Evolutionary conservation across 64 coral and sea anemone genomes (phyloP).

Genomic region (Acropora yongei): DNA sequence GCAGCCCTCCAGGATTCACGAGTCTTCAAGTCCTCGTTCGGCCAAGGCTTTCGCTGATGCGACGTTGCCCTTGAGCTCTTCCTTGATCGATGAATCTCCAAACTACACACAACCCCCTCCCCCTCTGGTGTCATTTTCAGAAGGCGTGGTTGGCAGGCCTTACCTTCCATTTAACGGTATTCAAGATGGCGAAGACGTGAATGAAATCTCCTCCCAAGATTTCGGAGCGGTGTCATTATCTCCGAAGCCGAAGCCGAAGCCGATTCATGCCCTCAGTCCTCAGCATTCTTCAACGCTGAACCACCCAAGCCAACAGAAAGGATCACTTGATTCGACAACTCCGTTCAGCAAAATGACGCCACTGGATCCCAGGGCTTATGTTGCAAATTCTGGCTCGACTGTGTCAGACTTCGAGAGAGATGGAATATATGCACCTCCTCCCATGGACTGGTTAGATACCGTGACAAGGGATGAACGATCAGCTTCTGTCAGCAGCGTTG

Average conservation of each 20-base stretch:
- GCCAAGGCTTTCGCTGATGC: neutral
- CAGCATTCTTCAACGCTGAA: neutral
- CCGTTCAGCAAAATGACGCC: neutral
- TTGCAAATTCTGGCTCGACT: neutral
- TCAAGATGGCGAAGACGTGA: neutral
- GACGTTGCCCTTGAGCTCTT: neutral
- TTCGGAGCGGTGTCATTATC: neutral
- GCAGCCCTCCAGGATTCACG: neutral
- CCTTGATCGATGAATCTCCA: neutral
- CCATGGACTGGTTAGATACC: constrained; percentile 1
- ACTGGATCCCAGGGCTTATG: neutral
- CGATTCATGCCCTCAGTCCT: neutral
- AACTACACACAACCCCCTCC: constrained; percentile 44
- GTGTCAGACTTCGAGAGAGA: neutral
- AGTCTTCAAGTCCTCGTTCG: neutral
- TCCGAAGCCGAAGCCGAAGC: neutral
- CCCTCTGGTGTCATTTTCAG: constrained; percentile 40
- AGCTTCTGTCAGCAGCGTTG: neutral
- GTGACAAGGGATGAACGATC: neutral
- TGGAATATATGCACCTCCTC: neutral
- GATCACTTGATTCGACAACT: neutral
- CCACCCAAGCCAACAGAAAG: neutral
- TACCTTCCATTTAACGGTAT: constrained; percentile 34
- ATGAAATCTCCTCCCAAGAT: constrained; percentile 18
- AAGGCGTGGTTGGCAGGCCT: constrained; percentile 1